phyloP scores from a whole-genome alignment of 2,113 vertebrate species.

The Anoplopoma fimbria region DNA sequence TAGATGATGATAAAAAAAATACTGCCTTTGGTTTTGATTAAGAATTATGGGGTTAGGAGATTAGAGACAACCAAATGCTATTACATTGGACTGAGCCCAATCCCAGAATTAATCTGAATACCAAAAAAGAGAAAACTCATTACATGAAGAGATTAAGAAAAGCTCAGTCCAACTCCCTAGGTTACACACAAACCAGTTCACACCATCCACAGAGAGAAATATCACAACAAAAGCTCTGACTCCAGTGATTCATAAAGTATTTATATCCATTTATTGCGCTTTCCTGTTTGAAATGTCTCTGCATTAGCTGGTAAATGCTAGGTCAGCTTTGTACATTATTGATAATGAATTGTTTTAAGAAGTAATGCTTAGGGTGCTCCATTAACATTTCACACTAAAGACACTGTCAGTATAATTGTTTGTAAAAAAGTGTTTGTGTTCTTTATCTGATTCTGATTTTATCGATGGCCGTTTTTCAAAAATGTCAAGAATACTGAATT shows the following conservation, averaged over 20 bases:
- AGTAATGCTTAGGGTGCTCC: neutral
- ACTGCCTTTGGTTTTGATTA: conserved; percentile 80
- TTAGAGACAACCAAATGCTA: conserved; percentile 77
- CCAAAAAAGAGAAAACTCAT: conserved; percentile 77
- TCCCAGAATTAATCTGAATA: conserved; percentile 85
- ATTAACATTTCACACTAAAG: neutral
- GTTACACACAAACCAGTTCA: conserved; percentile 48
- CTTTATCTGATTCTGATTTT: neutral
- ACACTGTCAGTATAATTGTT: neutral
- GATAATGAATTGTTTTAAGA: conserved; percentile 19
- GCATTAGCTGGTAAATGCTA: neutral
- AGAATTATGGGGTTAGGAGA: conserved; percentile 83
- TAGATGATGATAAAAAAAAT: conserved; percentile 76
- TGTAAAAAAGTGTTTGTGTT: neutral
- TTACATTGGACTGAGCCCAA: conserved; percentile 77
- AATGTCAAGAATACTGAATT: conserved; percentile 1
- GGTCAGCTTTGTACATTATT: conserved; percentile 36
- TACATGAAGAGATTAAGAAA: conserved; percentile 81
- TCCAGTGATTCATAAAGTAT: conserved; percentile 34
- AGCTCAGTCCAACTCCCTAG: conserved; percentile 59
- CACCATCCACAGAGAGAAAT: conserved; percentile 36
- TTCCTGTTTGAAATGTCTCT: conserved; percentile 52
- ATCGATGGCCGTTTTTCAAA: neutral
- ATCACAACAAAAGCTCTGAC: conserved; percentile 44
- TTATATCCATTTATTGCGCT: conserved; percentile 28